These are phyloP conservation scores for Rhagonycha fulva DNA, from an alignment of 2,888 invertebrate species.

Conservation along the genomic window DNA sequence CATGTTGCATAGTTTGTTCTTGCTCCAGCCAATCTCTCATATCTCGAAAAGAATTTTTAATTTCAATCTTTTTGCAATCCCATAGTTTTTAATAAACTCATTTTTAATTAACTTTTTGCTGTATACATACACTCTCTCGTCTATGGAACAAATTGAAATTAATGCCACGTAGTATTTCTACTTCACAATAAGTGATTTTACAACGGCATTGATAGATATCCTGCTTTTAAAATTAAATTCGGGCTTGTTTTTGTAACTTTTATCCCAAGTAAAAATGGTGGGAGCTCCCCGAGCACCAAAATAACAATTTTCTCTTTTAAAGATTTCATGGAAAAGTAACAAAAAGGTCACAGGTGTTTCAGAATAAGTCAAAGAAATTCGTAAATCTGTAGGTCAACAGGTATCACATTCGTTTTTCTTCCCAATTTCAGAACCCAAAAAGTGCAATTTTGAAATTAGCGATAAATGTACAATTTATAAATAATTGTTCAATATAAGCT, in stretches of 20 bases:
- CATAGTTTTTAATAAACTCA: not conserved
- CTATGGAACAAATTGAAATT: not conserved
- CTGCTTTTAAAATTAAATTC: not conserved
- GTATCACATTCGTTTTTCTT: too few species aligned
- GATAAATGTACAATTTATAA: too few species aligned
- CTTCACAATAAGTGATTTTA: not conserved
- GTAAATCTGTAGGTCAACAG: not conserved
- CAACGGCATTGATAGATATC: not conserved
- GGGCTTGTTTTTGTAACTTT: not conserved
- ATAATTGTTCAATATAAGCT: too few species aligned
- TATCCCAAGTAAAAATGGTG: not conserved
- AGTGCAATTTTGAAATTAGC: too few species aligned
- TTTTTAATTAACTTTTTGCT: not conserved
- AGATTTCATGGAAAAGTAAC: not conserved
- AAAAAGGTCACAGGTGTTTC: not conserved
- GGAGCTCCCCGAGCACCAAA: not conserved
- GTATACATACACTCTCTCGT: not conserved
- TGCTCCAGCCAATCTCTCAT: not conserved
- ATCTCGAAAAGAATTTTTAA: not conserved
- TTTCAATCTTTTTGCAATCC: not conserved
- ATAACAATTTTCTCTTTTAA: not conserved
- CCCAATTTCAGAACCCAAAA: too few species aligned
- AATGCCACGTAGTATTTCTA: not conserved
- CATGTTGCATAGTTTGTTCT: not conserved
- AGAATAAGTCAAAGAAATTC: not conserved